phyloP scores from a whole-genome alignment of 2,888 invertebrate genomes.

The Enchytraeus crypticus region DNA sequence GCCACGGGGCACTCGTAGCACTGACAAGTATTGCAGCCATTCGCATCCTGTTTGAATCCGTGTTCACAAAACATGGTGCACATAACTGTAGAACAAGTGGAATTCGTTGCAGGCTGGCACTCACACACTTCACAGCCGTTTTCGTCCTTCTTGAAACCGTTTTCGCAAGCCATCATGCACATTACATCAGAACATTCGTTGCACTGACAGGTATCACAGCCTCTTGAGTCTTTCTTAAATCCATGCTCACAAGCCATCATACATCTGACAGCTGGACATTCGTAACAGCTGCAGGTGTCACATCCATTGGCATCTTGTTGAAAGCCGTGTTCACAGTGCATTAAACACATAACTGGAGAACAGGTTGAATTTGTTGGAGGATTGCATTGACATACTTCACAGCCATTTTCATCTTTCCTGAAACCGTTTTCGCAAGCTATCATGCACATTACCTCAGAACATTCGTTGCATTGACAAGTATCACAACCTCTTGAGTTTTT shows the following conservation, averaged over 20 bases:
- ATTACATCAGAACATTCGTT: not conserved
- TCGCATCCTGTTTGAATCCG: conserved; percentile 13
- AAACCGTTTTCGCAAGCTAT: too few species aligned
- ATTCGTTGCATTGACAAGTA: too few species aligned
- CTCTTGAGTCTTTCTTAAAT: conserved; percentile 17
- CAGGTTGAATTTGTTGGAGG: too few species aligned
- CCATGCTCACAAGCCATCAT: conserved; percentile 17
- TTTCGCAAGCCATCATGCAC: not conserved
- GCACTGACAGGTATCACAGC: conserved; percentile 20
- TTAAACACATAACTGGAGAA: too few species aligned
- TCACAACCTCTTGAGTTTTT: too few species aligned
- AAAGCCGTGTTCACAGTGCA: conserved; percentile 8
- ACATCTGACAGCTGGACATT: too few species aligned
- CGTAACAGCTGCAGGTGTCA: conserved; percentile 7
- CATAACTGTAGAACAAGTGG: not conserved
- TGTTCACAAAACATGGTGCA: conserved; percentile 9
- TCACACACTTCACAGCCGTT: conserved; percentile 4
- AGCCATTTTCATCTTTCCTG: conserved; percentile 9
- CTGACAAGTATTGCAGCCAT: conserved; percentile 12
- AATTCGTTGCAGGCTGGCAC: not conserved
- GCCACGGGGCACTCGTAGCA: not conserved
- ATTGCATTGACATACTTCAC: conserved; percentile 10
- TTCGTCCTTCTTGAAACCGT: conserved; percentile 6
- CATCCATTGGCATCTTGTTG: conserved; percentile 6
- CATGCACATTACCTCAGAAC: too few species aligned